phyloP scores from a whole-genome alignment of 1,140 invertebrate species.

The Cryptotermes secundus region DNA sequence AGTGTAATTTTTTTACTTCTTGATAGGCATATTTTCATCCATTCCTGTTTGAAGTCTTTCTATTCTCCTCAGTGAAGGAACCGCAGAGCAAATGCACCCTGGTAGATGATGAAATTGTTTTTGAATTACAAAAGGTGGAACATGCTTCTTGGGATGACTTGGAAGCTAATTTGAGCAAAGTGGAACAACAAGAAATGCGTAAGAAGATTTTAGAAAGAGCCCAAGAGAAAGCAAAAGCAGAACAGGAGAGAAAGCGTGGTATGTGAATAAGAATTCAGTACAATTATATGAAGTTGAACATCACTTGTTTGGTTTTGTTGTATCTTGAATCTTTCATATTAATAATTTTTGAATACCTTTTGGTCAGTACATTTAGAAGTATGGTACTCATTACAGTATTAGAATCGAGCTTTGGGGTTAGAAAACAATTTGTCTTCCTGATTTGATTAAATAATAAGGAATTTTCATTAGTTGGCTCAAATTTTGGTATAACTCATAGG shows the following conservation, averaged over 20 bases:
- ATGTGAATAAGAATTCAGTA: not conserved
- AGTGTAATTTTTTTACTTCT: not conserved
- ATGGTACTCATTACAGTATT: no score
- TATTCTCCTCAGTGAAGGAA: slow-evolving; percentile 56
- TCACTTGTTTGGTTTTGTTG: not conserved
- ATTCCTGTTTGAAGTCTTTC: slow-evolving; percentile 66
- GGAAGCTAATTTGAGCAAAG: slow-evolving; percentile 53
- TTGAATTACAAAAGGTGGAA: slow-evolving; percentile 61
- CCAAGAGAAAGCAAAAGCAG: slow-evolving; percentile 51
- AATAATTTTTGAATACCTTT: not conserved
- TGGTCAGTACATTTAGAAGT: no score
- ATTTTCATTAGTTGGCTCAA: no score
- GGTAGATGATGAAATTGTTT: slow-evolving; percentile 53
- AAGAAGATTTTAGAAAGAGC: slow-evolving; percentile 52
- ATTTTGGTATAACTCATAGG: no score
- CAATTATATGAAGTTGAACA: not conserved
- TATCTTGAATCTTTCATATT: slow-evolving; percentile 16
- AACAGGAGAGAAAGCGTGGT: slow-evolving; percentile 54
- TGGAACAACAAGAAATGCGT: slow-evolving; percentile 48
- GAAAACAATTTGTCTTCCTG: no score
- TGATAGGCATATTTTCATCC: slow-evolving; percentile 61
- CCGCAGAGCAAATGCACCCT: slow-evolving; percentile 59
- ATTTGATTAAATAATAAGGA: no score
- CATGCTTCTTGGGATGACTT: slow-evolving; percentile 57
- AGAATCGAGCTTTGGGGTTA: no score